These are phyloP conservation scores for Melanitta fusca DNA, from an alignment of 2,797 vertebrate species.

Conservation along the genomic window DNA sequence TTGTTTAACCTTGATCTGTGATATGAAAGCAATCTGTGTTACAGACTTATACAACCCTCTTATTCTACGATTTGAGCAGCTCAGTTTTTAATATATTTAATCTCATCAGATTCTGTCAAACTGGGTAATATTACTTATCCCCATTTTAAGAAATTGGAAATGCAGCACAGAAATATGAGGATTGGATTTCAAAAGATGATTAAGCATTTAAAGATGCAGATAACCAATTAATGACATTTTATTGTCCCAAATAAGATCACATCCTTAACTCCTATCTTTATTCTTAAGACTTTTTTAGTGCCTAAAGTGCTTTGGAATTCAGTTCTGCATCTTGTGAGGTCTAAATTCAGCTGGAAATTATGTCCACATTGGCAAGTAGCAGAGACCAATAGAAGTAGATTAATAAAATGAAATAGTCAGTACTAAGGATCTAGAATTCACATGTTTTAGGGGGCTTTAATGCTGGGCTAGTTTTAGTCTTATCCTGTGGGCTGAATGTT, in stretches of 20 bases:
- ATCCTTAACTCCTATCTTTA: not conserved
- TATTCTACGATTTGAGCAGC: not conserved
- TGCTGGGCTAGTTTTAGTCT: not conserved
- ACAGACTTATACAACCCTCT: not conserved
- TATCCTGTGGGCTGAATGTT: not conserved
- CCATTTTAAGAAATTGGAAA: slow-evolving; percentile 12
- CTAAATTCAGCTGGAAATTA: not conserved
- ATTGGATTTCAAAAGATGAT: not conserved
- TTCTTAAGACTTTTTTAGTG: not conserved
- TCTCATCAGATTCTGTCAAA: not conserved
- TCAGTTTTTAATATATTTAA: slow-evolving; percentile 41
- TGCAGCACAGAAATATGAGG: not conserved
- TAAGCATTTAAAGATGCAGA: not conserved
- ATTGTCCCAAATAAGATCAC: not conserved
- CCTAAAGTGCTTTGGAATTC: not conserved
- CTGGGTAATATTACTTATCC: not conserved
- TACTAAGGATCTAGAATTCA: not conserved
- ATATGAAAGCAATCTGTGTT: slow-evolving; percentile 25
- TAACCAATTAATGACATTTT: not conserved
- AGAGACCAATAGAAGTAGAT: not conserved
- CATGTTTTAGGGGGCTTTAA: not conserved
- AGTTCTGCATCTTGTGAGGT: not conserved
- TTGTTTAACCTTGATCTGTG: slow-evolving; percentile 72
- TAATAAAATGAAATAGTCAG: not conserved
- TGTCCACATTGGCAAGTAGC: not conserved